Evolutionary conservation across 2,113 vertebrate genomes (phyloP), one percentile per base, ranked within the genome.

Genomic region (Hemichromis elongatus): DNA sequence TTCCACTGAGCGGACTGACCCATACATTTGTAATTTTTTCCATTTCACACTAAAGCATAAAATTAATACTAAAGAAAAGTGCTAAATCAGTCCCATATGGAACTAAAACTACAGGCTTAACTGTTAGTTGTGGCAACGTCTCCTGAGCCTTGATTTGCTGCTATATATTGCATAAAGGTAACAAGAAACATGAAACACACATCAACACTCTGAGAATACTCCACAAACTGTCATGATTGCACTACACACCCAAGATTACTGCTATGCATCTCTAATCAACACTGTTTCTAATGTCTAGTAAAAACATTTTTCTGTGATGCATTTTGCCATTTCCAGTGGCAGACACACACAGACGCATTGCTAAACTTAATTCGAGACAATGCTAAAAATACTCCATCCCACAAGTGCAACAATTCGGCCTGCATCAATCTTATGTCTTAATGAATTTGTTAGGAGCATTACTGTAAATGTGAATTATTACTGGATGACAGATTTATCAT

Each of bases 261-360:
- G 19, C 14, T 0, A 24, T 47, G 13, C 42, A 30, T 47, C 9
- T 47, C 68, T 28, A 73, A 75, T 52, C 1, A 0, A 52, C 14
- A 45, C 40, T 3, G 66, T 2, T 2, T 52, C 70, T 33, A n/a
- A 33, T 75, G 10, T 75, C 9, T 30, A 52, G 1, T 52, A 6
- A 75, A 75, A 75, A 52, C 16, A 75, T 19, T 30, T 75, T 28
- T 30, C 26, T 2, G 1, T 75, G 42, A 9, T 33, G 10, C 26
- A 75, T n/a, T 13, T 75, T 33, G 45, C 45, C 26, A 75, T 13
- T 52, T 52, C 6, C 70, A 75, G 6, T 75, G 18, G 42, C 70
- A 30, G 26, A 75, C 30, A 75, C 10, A 52, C 45, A 13, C 26
- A 3, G 3, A 52, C n/a, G 18, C 45, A 75, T 52, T 50, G 70